Evolutionary conservation across 2,888 invertebrate species (phyloP).

Genomic region (Tillus elongatus): DNA sequence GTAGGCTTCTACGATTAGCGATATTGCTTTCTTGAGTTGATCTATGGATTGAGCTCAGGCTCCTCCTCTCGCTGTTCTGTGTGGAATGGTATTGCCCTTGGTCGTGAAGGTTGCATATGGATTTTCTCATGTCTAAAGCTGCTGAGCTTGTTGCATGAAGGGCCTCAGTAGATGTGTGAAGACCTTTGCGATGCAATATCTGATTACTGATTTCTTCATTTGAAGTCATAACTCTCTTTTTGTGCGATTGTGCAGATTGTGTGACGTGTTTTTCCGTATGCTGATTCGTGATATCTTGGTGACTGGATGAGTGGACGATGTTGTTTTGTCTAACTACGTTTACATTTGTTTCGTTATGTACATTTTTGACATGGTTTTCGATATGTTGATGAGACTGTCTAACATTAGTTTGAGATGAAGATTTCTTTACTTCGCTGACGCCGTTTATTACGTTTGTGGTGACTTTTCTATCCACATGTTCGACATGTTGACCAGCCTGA

Average conservation of each 20-base stretch:
- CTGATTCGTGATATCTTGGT: constrained; percentile 21
- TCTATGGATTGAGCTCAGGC: constrained; percentile 70
- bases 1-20: constrained; percentile 44
- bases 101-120: constrained; percentile 69
- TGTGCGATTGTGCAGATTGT: constrained; percentile 51
- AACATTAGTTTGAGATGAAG: constrained; percentile 35
- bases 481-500: constrained; percentile 13
- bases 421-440: constrained; percentile 34
- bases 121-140: constrained; percentile 71
- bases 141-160: constrained; percentile 63
- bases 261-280: constrained; percentile 14
- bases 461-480: constrained; percentile 14
- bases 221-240: constrained; percentile 65
- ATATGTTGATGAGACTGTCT: constrained; percentile 25
- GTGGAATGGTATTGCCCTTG: constrained; percentile 60
- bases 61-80: constrained; percentile 62
- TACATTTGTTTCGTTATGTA: constrained; percentile 10
- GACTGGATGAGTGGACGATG: constrained; percentile 24
- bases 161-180: constrained; percentile 60
- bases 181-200: constrained; percentile 67
- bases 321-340: constrained; percentile 20
- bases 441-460: constrained; percentile 18
- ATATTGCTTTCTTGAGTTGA: constrained; percentile 49
- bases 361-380: constrained; percentile 17
- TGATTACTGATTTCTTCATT: constrained; percentile 67